Evolutionary conservation across 2,888 invertebrate species (phyloP).

Genomic region (Drosophila hamatofila): DNA sequence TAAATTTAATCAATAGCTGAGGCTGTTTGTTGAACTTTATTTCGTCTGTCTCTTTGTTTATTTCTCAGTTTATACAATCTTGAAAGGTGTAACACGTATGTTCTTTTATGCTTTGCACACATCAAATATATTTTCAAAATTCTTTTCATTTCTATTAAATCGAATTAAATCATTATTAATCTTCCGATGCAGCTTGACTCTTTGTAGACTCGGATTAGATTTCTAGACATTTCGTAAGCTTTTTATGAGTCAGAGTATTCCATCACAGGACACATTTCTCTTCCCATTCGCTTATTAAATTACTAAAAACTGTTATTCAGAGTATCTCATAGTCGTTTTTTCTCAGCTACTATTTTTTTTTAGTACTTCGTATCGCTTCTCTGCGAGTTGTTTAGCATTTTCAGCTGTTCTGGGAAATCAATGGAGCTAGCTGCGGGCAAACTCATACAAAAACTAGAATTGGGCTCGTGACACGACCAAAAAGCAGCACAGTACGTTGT

Average conservation of each 20-base stretch:
- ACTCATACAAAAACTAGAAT: slow-evolving; percentile 1
- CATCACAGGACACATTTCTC: not conserved
- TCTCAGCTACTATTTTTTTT: not conserved
- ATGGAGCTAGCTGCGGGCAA: slow-evolving; percentile 6
- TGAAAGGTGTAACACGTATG: too few species aligned
- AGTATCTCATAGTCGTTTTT: not conserved
- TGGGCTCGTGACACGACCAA: slow-evolving; percentile 13
- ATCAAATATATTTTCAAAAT: too few species aligned
- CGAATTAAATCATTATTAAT: not conserved
- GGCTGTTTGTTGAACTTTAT: not conserved
- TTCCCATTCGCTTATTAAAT: not conserved
- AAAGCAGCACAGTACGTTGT: not conserved
- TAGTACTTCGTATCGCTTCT: not conserved
- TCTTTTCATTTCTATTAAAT: not conserved
- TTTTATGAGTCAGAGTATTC: too few species aligned
- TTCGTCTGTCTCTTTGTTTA: not conserved
- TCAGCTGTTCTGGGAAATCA: slow-evolving; percentile 28
- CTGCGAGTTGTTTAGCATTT: slow-evolving; percentile 24
- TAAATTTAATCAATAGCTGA: not conserved
- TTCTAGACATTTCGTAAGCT: too few species aligned
- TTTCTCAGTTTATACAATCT: not conserved
- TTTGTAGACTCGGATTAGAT: not conserved
- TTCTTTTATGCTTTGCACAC: too few species aligned
- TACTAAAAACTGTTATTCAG: not conserved
- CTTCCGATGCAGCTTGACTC: not conserved